Percentiles rank a stretch among this genome's conserved stretches.
Conservation (phyloP, 1,140 invertebrate species). For the Aphidius gifuensis region DNA sequence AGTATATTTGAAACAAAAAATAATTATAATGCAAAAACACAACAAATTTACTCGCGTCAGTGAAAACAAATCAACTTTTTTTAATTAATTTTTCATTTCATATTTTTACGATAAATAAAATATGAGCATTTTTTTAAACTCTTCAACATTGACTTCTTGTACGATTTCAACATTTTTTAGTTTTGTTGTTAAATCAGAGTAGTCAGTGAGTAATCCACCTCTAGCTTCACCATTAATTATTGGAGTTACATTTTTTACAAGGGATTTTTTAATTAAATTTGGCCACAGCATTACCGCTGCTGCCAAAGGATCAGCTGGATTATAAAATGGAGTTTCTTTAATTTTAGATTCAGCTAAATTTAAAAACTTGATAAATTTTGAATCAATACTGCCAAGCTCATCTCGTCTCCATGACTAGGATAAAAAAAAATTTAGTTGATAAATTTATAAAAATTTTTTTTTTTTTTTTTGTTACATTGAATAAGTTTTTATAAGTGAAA, state of each 20-base stretch:
- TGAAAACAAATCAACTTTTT: too few relatives aligned
- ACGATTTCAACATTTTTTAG: slow-evolving; percentile 35
- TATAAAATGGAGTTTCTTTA: slow-evolving; percentile 30
- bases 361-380: slow-evolving; percentile 44
- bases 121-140: slow-evolving; percentile 31
- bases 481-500: slow-evolving; percentile 1
- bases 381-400: slow-evolving; percentile 41
- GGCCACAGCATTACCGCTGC: slow-evolving; percentile 40
- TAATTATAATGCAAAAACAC: too few relatives aligned
- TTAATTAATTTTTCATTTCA: too few relatives aligned
- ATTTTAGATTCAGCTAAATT: slow-evolving; percentile 48
- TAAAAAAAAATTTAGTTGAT: not conserved
- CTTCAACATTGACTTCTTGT: slow-evolving; percentile 27
- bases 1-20: too few relatives aligned
- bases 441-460: not conserved
- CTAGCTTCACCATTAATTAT: slow-evolving; percentile 28
- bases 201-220: slow-evolving; percentile 37
- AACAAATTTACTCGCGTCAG: too few relatives aligned
- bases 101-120: slow-evolving; percentile 26
- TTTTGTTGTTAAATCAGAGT: slow-evolving; percentile 23
- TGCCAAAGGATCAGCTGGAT: slow-evolving; percentile 37
- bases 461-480: not conserved
- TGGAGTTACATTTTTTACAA: slow-evolving; percentile 28
- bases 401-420: slow-evolving; percentile 49
- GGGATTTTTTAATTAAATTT: slow-evolving; percentile 26